Conservation (phyloP, 1,140 invertebrate species). For the Leptoteleia sp. region DNA sequence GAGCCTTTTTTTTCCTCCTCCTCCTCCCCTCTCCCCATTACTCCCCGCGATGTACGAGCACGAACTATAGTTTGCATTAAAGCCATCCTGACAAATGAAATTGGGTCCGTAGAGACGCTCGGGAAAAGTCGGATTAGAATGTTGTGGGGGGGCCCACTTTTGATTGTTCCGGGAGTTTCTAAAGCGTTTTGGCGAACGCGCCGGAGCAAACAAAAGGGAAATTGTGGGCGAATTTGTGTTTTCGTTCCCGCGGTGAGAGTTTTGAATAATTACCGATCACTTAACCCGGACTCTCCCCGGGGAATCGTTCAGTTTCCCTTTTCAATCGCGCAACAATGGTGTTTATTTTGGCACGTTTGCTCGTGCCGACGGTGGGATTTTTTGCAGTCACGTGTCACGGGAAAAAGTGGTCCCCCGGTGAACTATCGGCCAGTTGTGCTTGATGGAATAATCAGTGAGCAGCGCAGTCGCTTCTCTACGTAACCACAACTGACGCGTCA, state of each 20-base stretch:
- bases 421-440: background rate
- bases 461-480: background rate
- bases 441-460: conserved; percentile 17
- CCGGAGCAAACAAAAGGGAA: conserved; percentile 17
- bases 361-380: background rate
- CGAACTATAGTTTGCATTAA: too few species aligned
- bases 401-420: conserved; percentile 9
- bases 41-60: too few species aligned
- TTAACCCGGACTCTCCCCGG: too few species aligned
- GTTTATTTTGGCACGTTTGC: conserved; percentile 15
- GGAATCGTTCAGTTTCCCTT: background rate
- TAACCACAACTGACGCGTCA: conserved; percentile 8
- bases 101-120: too few species aligned
- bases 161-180: too few species aligned
- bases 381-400: conserved; percentile 16
- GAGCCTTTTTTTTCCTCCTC: too few species aligned
- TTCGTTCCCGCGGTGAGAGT: conserved; percentile 22
- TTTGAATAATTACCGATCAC: conserved; percentile 2
- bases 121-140: too few species aligned
- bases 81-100: too few species aligned
- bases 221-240: conserved; percentile 19
- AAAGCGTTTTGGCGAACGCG: too few species aligned
- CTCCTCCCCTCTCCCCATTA: too few species aligned
- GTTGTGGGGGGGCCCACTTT: too few species aligned
- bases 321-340: background rate